Evolutionary conservation across 1,140 invertebrate species (phyloP).

Genomic region (Hetaerina americana): DNA sequence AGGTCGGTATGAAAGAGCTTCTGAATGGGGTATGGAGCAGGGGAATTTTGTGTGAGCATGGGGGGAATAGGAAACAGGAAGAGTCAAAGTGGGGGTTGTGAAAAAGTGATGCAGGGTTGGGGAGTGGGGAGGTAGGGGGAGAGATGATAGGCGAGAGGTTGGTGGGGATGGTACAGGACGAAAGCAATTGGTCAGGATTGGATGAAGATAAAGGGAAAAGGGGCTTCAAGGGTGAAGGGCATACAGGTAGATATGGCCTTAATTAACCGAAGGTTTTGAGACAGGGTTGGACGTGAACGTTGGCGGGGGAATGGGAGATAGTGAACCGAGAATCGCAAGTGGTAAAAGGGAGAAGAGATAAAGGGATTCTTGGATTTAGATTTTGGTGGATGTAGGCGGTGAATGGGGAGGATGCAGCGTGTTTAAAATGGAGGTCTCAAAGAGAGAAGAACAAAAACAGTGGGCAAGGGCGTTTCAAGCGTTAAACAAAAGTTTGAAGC

Average conservation of each 20-base stretch:
- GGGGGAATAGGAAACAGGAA: no score
- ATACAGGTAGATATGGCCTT: neutral
- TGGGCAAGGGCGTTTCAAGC: no score
- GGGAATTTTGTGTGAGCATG: no score
- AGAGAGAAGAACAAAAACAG: no score
- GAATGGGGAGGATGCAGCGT: neutral
- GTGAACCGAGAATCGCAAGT: neutral
- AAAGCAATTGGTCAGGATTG: neutral
- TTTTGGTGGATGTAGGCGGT: neutral
- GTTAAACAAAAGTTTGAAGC: no score
- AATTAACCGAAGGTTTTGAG: neutral
- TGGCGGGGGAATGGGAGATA: neutral
- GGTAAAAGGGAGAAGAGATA: neutral
- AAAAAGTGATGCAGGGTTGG: neutral
- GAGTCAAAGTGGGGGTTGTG: neutral
- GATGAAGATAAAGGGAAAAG: neutral
- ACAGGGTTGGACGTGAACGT: neutral
- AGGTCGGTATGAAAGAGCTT: no score
- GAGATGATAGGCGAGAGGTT: no score
- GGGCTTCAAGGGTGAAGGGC: neutral
- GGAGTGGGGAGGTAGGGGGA: neutral
- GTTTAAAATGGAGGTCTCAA: no score
- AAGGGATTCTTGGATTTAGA: neutral
- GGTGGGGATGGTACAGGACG: neutral
- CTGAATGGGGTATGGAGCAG: no score